phyloP scores from a whole-genome alignment of 2,888 invertebrate species.

The Cheiracanthium punctorium region DNA sequence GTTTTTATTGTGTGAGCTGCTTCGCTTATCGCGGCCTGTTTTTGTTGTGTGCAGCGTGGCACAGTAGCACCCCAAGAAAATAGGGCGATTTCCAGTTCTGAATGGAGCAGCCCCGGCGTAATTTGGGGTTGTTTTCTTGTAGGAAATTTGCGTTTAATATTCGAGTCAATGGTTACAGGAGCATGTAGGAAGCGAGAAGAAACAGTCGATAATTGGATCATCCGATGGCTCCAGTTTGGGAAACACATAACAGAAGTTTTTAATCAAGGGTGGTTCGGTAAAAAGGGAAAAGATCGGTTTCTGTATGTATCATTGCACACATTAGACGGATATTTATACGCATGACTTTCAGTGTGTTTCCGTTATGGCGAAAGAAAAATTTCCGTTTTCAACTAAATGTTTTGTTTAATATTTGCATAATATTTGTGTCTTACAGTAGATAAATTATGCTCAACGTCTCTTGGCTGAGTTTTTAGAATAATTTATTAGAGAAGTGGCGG shows the following conservation, averaged over 20 bases:
- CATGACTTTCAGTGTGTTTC: too few species aligned
- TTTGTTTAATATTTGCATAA: too few species aligned
- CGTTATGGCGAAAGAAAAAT: too few species aligned
- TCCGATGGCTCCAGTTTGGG: neutral
- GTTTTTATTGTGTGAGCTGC: constrained; percentile 4
- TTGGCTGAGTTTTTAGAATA: too few species aligned
- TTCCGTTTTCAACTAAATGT: too few species aligned
- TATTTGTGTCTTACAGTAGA: too few species aligned
- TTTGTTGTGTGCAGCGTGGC: neutral
- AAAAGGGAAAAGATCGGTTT: neutral
- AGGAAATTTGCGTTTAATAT: constrained; percentile 1
- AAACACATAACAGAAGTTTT: neutral
- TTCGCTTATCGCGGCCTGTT: neutral
- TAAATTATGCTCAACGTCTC: too few species aligned
- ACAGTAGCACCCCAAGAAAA: neutral
- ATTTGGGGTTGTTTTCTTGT: neutral
- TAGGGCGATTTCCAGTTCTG: neutral
- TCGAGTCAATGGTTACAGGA: neutral
- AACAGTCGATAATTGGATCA: neutral
- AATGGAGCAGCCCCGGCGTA: neutral
- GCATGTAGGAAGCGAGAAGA: neutral
- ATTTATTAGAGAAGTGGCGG: too few species aligned
- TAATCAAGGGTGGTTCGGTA: neutral
- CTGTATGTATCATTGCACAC: neutral
- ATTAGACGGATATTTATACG: neutral